Conservation (phyloP, 1,140 invertebrate genomes). For the Caerostris darwini region DNA sequence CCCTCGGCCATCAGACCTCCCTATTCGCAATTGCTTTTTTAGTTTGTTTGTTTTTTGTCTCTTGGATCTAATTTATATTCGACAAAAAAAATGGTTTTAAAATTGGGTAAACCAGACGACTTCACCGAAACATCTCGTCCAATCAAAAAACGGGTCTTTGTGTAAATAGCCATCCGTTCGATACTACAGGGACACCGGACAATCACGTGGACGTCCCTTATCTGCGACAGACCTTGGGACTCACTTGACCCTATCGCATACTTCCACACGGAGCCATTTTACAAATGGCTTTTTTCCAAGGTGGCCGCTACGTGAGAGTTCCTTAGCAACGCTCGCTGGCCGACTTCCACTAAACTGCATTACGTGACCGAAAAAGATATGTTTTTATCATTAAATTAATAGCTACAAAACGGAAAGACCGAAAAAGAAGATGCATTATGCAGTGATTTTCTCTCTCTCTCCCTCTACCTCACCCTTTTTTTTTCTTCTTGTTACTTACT, state of each 20-base stretch:
- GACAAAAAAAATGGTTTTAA: no score
- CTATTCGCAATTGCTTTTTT: no score
- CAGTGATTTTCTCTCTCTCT: conserved; percentile 39
- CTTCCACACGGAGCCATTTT: conserved; percentile 22
- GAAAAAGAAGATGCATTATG: conserved; percentile 49
- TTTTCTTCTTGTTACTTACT: no score
- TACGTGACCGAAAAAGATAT: conserved; percentile 65
- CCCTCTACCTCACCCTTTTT: not conserved
- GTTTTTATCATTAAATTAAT: conserved; percentile 74
- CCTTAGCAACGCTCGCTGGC: conserved; percentile 56
- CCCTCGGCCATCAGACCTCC: no score
- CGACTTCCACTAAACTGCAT: conserved; percentile 67
- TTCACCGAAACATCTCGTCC: not conserved
- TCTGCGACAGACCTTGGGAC: conserved; percentile 59
- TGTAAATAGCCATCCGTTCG: not conserved
- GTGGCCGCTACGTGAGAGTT: conserved; percentile 36
- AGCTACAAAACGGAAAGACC: conserved; percentile 75
- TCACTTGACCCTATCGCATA: conserved; percentile 37
- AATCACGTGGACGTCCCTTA: conserved; percentile 36
- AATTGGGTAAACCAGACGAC: no score
- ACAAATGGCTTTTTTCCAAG: conserved; percentile 65
- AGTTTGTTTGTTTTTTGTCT: no score
- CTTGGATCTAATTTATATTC: no score
- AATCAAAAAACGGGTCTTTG: not conserved
- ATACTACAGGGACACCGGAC: conserved; percentile 27